Base-by-base conservation (phyloP, 53 echinoderm and acorn worm species). In the Paracentrotus lividus region DNA sequence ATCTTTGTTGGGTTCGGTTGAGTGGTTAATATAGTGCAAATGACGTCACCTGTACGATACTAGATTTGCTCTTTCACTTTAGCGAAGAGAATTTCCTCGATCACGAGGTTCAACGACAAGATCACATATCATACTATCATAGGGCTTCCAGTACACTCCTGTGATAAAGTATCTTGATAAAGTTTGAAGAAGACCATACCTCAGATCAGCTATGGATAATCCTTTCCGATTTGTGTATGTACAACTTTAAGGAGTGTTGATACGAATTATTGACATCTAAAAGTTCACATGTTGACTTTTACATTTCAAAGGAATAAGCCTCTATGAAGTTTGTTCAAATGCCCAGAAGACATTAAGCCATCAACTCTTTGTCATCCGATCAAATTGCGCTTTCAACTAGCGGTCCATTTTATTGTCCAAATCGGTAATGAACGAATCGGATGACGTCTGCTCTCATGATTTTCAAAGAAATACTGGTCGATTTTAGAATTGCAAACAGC, bases 31-130 rank as follows among this genome's bases (percentile, higher is more conserved):
- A 40, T 36, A 40, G 72, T 72, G 72, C 72, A 40, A 40, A 72
- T 72, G 72, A 72, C 72, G 72, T 72, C 72, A 72, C 40, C 72
- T 72, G 40, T 72, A 72, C 72, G 72, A 72, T 36, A 38, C 32
- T 40, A 15, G 72, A 72, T 10, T 72, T 72, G 36, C 43, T 85
- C 49, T 85, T 85, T 85, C 85, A 85, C 52, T 85, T 3, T 49
- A 14, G 18, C 40, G 5, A 72, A 72, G 21, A 40, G 72, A 72
- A 72, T 38, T 34, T 20, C 61, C 24, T n/a, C n/a, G n/a, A n/a
- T n/a, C n/a, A n/a, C n/a, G n/a, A n/a, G n/a, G n/a, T n/a, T n/a
- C n/a, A n/a, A n/a, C n/a, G n/a, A n/a, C n/a, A n/a, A n/a, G n/a
- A n/a, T n/a, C n/a, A n/a, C n/a, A n/a, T n/a, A n/a, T n/a, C n/a